Conservation (phyloP, 2,113 vertebrate species). For the Brachypteracias leptosomus region DNA sequence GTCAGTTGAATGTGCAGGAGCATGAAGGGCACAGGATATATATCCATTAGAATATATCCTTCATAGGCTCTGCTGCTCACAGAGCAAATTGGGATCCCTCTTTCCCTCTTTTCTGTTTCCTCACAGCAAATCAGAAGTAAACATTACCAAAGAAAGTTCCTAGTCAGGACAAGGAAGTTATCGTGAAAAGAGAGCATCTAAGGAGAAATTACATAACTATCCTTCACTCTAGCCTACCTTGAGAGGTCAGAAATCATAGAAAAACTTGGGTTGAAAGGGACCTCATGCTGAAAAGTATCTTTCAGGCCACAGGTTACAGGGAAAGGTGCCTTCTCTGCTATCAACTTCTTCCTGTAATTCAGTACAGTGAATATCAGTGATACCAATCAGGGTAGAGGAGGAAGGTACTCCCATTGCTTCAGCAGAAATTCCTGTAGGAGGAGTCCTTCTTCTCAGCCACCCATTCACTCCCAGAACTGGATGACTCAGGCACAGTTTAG, state of each 20-base stretch:
- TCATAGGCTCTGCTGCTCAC: neutral
- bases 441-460: neutral
- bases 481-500: neutral
- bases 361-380: neutral
- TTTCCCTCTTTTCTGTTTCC: neutral
- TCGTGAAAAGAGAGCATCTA: neutral
- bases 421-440: neutral
- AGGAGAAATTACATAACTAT: neutral
- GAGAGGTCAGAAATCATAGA: neutral
- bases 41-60: neutral
- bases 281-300: neutral
- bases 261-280: neutral
- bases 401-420: neutral
- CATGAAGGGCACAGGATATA: neutral
- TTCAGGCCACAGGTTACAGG: neutral
- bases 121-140: neutral
- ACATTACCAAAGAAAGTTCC: neutral
- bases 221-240: neutral
- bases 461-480: neutral
- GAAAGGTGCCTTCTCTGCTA: neutral
- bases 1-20: neutral
- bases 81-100: neutral
- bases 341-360: neutral
- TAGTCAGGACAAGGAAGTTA: neutral
- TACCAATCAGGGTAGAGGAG: neutral